phyloP scores from a whole-genome alignment of 2,113 vertebrate species.

The Ctenodactylus gundi region DNA sequence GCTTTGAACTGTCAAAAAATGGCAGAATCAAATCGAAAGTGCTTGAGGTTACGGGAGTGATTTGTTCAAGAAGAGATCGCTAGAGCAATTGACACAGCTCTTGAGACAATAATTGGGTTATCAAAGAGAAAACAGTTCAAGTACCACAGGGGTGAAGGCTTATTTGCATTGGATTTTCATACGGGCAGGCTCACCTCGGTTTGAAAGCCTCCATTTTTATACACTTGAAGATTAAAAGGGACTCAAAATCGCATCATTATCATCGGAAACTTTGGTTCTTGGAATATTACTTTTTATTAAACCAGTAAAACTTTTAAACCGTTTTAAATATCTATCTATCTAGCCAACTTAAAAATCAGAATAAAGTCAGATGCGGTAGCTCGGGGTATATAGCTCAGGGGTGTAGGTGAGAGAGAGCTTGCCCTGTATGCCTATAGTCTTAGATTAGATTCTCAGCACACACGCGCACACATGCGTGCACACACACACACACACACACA shows the following conservation, averaged over 20 bases:
- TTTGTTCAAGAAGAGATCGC: slow-evolving; percentile 99
- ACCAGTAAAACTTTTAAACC: slow-evolving; percentile 86
- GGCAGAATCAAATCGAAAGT: slow-evolving; percentile 99
- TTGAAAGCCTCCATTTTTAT: slow-evolving; percentile 91
- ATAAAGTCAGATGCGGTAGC: slow-evolving; percentile 64
- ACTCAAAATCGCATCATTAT: slow-evolving; percentile 97
- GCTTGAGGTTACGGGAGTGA: slow-evolving; percentile 99
- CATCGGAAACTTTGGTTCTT: slow-evolving; percentile 93
- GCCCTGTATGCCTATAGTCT: background rate
- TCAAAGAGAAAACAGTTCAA: slow-evolving; percentile 99
- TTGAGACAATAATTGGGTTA: slow-evolving; percentile 99
- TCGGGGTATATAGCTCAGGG: background rate
- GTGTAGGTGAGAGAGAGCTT: background rate
- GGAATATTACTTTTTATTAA: slow-evolving; percentile 92
- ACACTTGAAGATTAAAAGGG: slow-evolving; percentile 93
- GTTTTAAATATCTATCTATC: slow-evolving; percentile 28
- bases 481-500: too few species aligned
- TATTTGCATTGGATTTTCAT: slow-evolving; percentile 99
- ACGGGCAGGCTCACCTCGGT: slow-evolving; percentile 94
- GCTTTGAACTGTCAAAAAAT: slow-evolving; percentile 99
- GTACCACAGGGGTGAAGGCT: slow-evolving; percentile 99
- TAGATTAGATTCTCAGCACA: background rate
- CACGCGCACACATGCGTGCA: too few species aligned
- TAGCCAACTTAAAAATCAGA: slow-evolving; percentile 73
- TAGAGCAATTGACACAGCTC: slow-evolving; percentile 99